Evolutionary conservation across 2,888 invertebrate species (phyloP).

Genomic region (Sarcophaga variegata): DNA sequence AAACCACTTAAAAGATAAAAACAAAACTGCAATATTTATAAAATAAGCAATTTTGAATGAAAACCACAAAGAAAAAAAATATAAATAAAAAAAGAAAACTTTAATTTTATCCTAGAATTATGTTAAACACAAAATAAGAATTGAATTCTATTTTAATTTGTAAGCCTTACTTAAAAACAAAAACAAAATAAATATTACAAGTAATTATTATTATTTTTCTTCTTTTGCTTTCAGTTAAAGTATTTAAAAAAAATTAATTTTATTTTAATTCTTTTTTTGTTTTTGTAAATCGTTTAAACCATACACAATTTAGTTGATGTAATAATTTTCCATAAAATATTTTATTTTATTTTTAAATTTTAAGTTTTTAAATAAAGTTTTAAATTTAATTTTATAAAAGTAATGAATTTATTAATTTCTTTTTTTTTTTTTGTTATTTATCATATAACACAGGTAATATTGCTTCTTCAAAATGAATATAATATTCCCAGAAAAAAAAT

Average conservation of each 20-base stretch:
- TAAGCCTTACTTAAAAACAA: conserved; percentile 34
- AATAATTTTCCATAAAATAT: conserved; percentile 40
- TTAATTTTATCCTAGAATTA: background rate
- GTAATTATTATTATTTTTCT: conserved; percentile 18
- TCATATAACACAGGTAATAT: no score
- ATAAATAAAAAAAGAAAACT: background rate
- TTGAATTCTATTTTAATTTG: conserved; percentile 66
- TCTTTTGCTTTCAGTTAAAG: conserved; percentile 34
- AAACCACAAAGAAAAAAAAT: conserved; percentile 18
- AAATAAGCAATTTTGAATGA: conserved; percentile 71
- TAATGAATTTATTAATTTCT: conserved; percentile 7
- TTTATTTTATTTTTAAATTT: conserved; percentile 42
- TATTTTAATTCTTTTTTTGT: conserved; percentile 39
- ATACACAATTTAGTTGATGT: conserved; percentile 40
- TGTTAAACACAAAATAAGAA: conserved; percentile 62
- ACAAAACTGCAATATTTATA: conserved; percentile 64
- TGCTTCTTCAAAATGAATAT: background rate
- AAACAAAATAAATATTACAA: background rate
- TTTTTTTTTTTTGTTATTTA: background rate
- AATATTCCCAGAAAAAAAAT: background rate
- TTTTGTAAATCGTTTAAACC: conserved; percentile 42
- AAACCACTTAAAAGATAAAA: conserved; percentile 44
- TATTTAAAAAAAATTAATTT: conserved; percentile 35
- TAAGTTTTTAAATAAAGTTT: conserved; percentile 69
- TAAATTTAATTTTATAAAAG: conserved; percentile 57